Evolutionary conservation across 2,888 invertebrate genomes (phyloP).

Genomic region (Balanococcus diminutus): DNA sequence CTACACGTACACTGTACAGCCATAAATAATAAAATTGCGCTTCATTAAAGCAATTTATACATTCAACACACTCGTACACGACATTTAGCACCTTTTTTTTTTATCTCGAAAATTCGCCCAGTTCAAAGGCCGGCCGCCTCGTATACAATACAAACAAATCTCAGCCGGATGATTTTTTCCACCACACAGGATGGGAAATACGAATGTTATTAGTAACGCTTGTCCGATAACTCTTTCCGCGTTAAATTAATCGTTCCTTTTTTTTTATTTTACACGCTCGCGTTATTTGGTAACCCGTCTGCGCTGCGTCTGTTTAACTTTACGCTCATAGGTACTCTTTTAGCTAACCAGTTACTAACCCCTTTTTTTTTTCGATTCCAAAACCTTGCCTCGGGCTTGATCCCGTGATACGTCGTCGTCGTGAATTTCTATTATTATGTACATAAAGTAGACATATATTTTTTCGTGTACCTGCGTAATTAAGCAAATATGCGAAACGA

Average conservation of each 20-base stretch:
- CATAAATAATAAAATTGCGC: conserved; percentile 4
- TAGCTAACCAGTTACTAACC: neutral
- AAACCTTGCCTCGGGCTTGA: neutral
- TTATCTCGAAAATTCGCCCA: neutral
- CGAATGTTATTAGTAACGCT: conserved; percentile 51
- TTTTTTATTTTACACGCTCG: conserved; percentile 28
- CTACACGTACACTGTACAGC: no score
- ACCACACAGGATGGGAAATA: conserved; percentile 50
- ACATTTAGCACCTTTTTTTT: neutral
- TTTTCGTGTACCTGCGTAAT: neutral
- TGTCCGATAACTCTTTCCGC: conserved; percentile 49
- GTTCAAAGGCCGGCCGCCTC: neutral
- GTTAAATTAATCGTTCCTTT: conserved; percentile 47
- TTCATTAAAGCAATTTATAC: neutral
- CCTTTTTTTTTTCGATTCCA: neutral
- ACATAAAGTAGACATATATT: no score
- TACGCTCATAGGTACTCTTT: no score
- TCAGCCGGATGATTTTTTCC: conserved; percentile 42
- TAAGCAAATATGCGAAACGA: neutral
- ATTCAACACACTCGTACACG: neutral
- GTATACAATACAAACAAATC: neutral
- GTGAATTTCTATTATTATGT: no score
- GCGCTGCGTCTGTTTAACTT: no score
- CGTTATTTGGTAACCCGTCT: neutral
- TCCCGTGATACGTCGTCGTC: neutral